Evolutionary conservation across 2,797 vertebrate species (phyloP), one percentile per base, ranked within the genome.

Genomic region (Chaetophractus vellerosus): DNA sequence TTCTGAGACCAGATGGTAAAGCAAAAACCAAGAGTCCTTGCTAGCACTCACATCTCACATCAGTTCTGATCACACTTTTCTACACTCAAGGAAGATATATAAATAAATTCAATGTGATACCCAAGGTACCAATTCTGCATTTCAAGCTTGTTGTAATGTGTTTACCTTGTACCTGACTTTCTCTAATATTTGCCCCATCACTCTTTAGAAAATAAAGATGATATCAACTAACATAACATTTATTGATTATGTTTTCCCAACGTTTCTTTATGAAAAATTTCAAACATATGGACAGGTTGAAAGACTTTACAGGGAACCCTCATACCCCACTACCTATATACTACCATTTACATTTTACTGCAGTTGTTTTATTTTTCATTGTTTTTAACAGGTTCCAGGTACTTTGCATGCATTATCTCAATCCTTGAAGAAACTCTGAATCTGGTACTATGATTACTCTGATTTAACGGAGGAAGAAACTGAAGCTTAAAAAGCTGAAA

Each of bases 1-100:
- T 79, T 86, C 96, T 92, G 79, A 93, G 66, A 83, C 55, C 91
- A 96, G 97, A 95, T 89, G 94, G 75, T 57, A 80, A 96, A 94
- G 87, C 45, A 59, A 96, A 82, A 84, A 57, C 80, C 84, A 74
- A 59, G 45, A 55, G 38, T 79, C 48, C 69, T 74, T 97, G 57
- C 84, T 50, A 81, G 78, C 69, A 66, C 33, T 83, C 90, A 79
- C 50, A 55, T 18, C 38, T 86, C 90, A 79, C 50, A 55, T 18
- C 63, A 33, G 33, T 75, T 90, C 84, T 89, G 83, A 33, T 79
- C 86, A 96, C 55, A 93, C n/a, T 79, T 87, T 69, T 45, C 71
- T 74, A 41, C 2, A n/a, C 31, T 84, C 89, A 90, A 41, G 15
- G 63, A 83, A 41, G 16, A 91, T 79, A n/a, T 84, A n/a, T 84